phyloP scores from a whole-genome alignment of 2,113 vertebrate genomes.

The Sterrhoptilus dennistouni region DNA sequence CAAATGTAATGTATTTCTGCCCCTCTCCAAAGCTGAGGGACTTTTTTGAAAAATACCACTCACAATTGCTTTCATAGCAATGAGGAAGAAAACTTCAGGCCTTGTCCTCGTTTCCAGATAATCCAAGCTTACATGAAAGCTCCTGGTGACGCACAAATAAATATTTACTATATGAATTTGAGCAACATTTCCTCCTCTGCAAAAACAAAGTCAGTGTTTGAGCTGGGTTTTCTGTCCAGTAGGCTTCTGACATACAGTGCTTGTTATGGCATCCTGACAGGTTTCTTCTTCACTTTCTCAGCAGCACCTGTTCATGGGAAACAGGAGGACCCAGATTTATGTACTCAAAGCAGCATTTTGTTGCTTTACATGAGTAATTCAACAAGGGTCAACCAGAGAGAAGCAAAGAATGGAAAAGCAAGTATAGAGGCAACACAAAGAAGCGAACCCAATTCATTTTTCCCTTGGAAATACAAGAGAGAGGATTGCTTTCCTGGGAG shows the following conservation, averaged over 20 bases:
- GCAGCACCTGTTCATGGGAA: conserved; percentile 49
- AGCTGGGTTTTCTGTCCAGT: conserved; percentile 28
- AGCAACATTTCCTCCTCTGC: conserved; percentile 16
- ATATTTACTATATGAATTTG: conserved; percentile 56
- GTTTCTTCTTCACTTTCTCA: conserved; percentile 55
- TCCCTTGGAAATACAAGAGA: background rate
- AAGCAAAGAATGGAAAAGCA: conserved; percentile 4
- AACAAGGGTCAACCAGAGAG: conserved; percentile 17
- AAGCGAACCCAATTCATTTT: background rate
- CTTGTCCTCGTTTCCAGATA: conserved; percentile 7
- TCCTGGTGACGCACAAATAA: conserved; percentile 32
- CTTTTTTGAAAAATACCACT: background rate
- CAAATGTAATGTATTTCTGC: background rate
- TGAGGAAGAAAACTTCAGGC: background rate
- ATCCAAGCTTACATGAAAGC: conserved; percentile 4
- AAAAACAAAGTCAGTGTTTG: conserved; percentile 52
- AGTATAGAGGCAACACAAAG: background rate
- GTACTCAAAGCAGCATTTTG: conserved; percentile 32
- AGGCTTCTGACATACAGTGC: conserved; percentile 38
- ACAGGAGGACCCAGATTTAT: conserved; percentile 13
- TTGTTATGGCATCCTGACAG: conserved; percentile 64
- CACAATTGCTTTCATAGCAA: background rate
- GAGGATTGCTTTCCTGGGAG: conserved; percentile 1
- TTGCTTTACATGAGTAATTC: conserved; percentile 24
- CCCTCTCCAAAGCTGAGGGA: background rate